These are phyloP conservation scores for Pagrus major DNA, from an alignment of 2,113 vertebrate genomes.

Conservation along the genomic window DNA sequence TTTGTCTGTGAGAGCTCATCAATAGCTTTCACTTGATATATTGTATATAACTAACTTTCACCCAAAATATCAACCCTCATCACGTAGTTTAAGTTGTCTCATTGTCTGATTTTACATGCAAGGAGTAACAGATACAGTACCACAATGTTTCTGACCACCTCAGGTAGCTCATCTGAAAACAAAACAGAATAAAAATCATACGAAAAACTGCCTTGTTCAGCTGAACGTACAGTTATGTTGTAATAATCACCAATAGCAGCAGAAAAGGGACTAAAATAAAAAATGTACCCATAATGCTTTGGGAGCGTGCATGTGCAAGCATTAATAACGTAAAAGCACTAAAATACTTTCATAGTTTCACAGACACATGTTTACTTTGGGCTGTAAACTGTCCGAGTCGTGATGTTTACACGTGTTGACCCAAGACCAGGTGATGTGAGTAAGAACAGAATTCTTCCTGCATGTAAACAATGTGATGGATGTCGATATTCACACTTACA, in stretches of 20 bases:
- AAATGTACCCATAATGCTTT: background rate
- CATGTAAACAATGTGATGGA: slow-evolving; percentile 54
- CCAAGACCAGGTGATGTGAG: slow-evolving; percentile 27
- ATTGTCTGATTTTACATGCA: background rate
- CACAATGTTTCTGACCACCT: background rate
- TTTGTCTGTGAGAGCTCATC: too few species aligned
- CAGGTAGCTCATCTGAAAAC: background rate
- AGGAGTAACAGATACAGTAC: background rate
- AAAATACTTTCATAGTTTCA: slow-evolving; percentile 13
- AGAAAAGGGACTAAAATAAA: background rate
- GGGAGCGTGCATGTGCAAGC: background rate
- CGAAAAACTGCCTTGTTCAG: background rate
- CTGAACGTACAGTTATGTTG: background rate
- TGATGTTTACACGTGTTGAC: slow-evolving; percentile 48
- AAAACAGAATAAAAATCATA: background rate
- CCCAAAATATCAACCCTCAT: too few species aligned
- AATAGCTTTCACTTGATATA: too few species aligned
- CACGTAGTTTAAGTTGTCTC: background rate
- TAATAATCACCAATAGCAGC: background rate
- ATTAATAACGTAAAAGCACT: slow-evolving; percentile 11
- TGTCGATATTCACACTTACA: slow-evolving; percentile 45
- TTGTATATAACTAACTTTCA: too few species aligned
- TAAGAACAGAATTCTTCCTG: slow-evolving; percentile 21
- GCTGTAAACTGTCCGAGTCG: slow-evolving; percentile 23
- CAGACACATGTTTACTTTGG: slow-evolving; percentile 36